Percentiles rank a stretch among this genome's conserved stretches.
Conservation (phyloP, 2,113 vertebrate species). For the Aphelocoma coerulescens region DNA sequence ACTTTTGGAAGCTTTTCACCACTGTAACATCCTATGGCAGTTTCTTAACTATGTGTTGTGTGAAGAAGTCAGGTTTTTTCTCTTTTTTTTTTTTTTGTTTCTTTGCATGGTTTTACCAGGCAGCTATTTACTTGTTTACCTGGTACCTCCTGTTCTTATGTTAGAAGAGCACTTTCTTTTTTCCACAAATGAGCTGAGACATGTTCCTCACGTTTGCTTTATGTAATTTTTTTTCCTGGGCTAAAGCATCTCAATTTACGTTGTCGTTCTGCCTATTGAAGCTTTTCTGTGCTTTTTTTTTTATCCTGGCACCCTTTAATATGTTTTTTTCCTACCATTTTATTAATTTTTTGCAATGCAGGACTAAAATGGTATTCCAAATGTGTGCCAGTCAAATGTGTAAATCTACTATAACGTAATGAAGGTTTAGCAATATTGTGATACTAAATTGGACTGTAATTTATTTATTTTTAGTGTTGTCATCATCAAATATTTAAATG, state of each 20-base stretch:
- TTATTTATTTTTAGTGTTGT: slow-evolving; percentile 36
- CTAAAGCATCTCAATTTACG: not conserved
- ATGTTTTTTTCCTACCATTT: not conserved
- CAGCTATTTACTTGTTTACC: not conserved
- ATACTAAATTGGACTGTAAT: not conserved
- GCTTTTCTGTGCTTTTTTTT: not conserved
- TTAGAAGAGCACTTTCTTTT: not conserved
- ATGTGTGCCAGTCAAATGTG: not conserved
- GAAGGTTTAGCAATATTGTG: not conserved
- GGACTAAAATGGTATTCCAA: not conserved
- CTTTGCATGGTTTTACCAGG: not conserved
- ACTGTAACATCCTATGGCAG: not conserved
- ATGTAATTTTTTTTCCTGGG: not conserved
- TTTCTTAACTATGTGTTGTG: not conserved
- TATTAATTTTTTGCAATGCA: not conserved
- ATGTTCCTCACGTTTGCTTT: not conserved
- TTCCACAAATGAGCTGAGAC: not conserved
- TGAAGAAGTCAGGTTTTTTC: not conserved
- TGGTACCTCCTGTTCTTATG: not conserved
- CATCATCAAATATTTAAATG: slow-evolving; percentile 18
- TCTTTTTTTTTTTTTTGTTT: not conserved
- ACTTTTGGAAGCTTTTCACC: not conserved
- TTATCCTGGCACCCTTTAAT: not conserved
- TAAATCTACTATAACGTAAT: not conserved
- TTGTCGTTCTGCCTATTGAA: not conserved